Evolutionary conservation across 2,797 vertebrate genomes (phyloP).

Genomic region (Eulemur mongoz): DNA sequence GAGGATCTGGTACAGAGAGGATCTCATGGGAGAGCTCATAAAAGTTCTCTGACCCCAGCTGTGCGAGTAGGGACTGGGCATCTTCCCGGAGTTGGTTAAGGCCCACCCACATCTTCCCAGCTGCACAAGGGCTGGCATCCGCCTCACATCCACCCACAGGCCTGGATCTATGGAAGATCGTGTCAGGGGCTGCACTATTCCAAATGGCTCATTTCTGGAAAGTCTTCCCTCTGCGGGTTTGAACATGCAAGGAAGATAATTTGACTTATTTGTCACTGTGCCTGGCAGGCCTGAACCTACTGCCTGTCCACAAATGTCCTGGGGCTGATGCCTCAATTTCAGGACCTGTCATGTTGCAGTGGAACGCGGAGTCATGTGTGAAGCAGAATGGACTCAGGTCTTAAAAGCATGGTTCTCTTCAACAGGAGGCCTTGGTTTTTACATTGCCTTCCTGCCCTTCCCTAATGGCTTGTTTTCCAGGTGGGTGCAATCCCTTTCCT

Average conservation of each 20-base stretch:
- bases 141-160: neutral
- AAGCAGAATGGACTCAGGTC: neutral
- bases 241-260: slow-evolving; percentile 56
- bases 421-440: neutral
- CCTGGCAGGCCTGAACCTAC: slow-evolving; percentile 40
- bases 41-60: neutral
- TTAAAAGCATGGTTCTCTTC: neutral
- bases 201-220: slow-evolving; percentile 63
- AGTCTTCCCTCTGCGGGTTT: slow-evolving; percentile 34
- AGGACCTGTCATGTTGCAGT: slow-evolving; percentile 21
- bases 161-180: neutral
- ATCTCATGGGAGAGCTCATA: neutral
- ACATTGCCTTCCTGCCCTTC: neutral
- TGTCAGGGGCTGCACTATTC: neutral
- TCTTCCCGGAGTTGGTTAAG: neutral
- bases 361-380: neutral
- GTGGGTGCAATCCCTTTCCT: neutral
- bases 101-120: neutral
- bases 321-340: slow-evolving; percentile 17
- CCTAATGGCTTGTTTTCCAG: neutral
- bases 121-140: neutral
- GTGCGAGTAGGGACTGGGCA: neutral
- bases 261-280: slow-evolving; percentile 41
- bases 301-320: slow-evolving; percentile 8
- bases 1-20: neutral